Evolutionary conservation across 1,140 invertebrate species (phyloP).

Genomic region (Lasaia peninsularis): DNA sequence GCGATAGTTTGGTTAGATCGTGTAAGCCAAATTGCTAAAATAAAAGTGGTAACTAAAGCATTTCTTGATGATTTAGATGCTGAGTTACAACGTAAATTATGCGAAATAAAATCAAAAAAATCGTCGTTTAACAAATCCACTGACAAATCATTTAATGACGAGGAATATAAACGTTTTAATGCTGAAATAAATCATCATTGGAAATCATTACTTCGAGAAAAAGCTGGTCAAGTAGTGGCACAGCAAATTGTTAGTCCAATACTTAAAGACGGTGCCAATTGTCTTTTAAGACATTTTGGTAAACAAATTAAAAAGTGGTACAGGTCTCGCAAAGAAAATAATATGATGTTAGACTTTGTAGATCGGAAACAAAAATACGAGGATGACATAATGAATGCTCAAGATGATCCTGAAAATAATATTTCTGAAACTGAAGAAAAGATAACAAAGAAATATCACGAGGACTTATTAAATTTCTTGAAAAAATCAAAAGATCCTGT

Average conservation of each 20-base stretch:
- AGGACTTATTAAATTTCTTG: constrained; percentile 11
- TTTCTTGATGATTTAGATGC: constrained; percentile 1
- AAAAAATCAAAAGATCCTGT: constrained; percentile 11
- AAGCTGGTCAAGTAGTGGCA: constrained; percentile 8
- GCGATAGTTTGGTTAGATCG: constrained; percentile 13
- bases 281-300: neutral
- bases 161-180: constrained; percentile 8
- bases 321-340: constrained; percentile 6
- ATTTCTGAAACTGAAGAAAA: neutral
- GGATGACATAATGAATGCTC: constrained; percentile 1
- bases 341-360: neutral
- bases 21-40: neutral
- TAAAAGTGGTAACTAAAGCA: constrained; percentile 3
- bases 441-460: constrained; percentile 10
- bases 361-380: constrained; percentile 10
- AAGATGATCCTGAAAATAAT: neutral
- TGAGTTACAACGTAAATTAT: constrained; percentile 11
- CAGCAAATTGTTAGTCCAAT: constrained; percentile 7
- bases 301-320: constrained; percentile 10
- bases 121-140: neutral
- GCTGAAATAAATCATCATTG: constrained; percentile 10
- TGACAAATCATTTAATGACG: neutral
- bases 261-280: neutral
- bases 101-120: neutral
- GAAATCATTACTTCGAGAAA: constrained; percentile 6